These are phyloP conservation scores for Epinotia brunnichana DNA, from an alignment of 2,888 invertebrate species.

Conservation along the genomic window DNA sequence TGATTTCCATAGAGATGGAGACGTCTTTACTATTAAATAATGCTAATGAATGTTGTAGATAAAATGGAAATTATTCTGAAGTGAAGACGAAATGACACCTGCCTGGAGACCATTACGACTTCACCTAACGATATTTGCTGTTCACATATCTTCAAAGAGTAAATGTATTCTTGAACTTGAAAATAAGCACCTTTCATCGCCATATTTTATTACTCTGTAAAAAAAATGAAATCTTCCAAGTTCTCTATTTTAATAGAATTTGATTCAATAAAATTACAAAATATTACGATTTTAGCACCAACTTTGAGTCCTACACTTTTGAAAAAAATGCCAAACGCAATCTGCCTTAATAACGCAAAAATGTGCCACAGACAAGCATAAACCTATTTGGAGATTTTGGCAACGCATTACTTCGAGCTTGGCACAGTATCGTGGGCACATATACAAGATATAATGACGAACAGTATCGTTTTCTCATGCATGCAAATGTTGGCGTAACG, in stretches of 20 bases:
- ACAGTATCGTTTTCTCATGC: slow-evolving; percentile 42
- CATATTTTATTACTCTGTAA: too few relatives aligned
- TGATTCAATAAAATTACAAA: not conserved
- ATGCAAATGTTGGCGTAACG: slow-evolving; percentile 39
- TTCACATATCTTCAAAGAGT: not conserved
- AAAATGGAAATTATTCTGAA: not conserved
- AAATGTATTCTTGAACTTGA: not conserved
- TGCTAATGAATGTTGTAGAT: not conserved
- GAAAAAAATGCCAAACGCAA: not conserved
- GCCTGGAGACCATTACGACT: not conserved
- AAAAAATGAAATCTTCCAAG: not conserved
- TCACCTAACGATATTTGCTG: not conserved
- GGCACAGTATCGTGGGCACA: slow-evolving; percentile 36
- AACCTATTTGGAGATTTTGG: slow-evolving; percentile 31
- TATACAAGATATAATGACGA: slow-evolving; percentile 40
- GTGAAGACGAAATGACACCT: not conserved
- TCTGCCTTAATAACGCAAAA: slow-evolving; percentile 20
- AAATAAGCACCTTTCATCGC: not conserved
- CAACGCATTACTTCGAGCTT: slow-evolving; percentile 34
- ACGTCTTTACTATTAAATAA: not conserved
- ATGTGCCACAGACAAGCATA: not conserved
- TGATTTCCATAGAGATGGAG: not conserved
- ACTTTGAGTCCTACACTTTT: not conserved
- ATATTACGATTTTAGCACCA: not conserved
- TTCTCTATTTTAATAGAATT: not conserved